Evolutionary conservation across 2,797 vertebrate genomes (phyloP), one percentile per base, ranked within the genome.

Genomic region (Scomberomorus guttatus): DNA sequence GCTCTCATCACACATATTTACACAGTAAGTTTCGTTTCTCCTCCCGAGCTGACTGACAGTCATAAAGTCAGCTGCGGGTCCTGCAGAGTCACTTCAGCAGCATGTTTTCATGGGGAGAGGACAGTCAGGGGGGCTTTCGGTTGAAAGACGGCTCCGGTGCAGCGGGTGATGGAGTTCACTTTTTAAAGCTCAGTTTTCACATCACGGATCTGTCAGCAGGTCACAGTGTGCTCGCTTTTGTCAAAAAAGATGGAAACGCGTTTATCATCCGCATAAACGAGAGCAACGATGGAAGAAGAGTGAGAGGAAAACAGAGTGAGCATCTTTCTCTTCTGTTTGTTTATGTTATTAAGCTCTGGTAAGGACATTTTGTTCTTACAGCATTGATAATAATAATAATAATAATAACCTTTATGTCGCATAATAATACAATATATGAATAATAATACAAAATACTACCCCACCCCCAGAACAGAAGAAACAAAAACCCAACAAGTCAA

Each of bases 101-200:
- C 0, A 90, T 92, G 87, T 84, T 87, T 20, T 66, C 82, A 0
- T 92, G 88, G 89, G 91, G 91, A 58, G 84, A 90, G 71, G 73
- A 86, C 75, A 51, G 62, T 15, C 51, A 20, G 67, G 64, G 37
- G 24, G 81, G 83, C 29, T 84, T 87, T 17, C 52, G 68, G 11
- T 0, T 70, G 8, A 77, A 20, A 44, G 25, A 22, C 2, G 57
- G 46, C 17, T 10, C 61, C 0, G 3, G 9, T 12, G 0, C 24
- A 1, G 1, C 72, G 3, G 29, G 24, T 8, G 73, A 34, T 5
- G 73, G 37, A 10, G 42, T 68, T 9, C 9, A 27, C 4, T 37
- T 52, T 20, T 11, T 75, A 0, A 14, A 37, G 4, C 15, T 74
- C 5, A 9, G 22, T 1, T 56, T 17, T 3, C 15, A 14, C 9